Evolutionary conservation across 1,140 invertebrate species (phyloP).

Genomic region (Tribolium madens): DNA sequence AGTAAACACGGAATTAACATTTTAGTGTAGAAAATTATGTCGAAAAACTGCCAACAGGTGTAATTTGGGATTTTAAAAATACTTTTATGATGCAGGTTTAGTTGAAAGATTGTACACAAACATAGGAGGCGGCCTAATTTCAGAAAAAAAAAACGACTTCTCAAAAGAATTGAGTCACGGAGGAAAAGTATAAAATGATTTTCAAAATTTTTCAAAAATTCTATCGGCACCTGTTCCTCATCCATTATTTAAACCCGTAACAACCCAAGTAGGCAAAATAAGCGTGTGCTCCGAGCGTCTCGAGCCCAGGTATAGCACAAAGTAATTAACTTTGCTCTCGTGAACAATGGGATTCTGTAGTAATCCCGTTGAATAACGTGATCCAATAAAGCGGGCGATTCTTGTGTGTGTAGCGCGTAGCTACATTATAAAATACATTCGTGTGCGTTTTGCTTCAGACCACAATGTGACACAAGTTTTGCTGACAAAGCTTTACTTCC

Average conservation of each 20-base stretch:
- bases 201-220: neutral
- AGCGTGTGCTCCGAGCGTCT: neutral
- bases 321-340: slow-evolving; percentile 22
- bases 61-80: slow-evolving; percentile 33
- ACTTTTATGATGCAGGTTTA: slow-evolving; percentile 24
- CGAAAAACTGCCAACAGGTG: slow-evolving; percentile 34
- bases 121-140: neutral
- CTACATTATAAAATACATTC: neutral
- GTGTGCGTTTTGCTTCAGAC: neutral
- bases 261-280: neutral
- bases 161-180: neutral
- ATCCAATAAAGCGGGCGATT: slow-evolving; percentile 11
- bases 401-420: neutral
- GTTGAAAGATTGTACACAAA: slow-evolving; percentile 27
- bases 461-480: slow-evolving; percentile 18
- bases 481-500: neutral
- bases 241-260: neutral
- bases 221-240: neutral
- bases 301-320: slow-evolving; percentile 22
- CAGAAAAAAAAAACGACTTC: too few species aligned
- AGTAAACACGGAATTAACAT: neutral
- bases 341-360: slow-evolving; percentile 11
- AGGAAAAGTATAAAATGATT: too few species aligned
- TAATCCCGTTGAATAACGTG: slow-evolving; percentile 18
- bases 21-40: neutral